Conservation (phyloP, 2,797 vertebrate genomes). For the Phaenicophaeus curvirostris region DNA sequence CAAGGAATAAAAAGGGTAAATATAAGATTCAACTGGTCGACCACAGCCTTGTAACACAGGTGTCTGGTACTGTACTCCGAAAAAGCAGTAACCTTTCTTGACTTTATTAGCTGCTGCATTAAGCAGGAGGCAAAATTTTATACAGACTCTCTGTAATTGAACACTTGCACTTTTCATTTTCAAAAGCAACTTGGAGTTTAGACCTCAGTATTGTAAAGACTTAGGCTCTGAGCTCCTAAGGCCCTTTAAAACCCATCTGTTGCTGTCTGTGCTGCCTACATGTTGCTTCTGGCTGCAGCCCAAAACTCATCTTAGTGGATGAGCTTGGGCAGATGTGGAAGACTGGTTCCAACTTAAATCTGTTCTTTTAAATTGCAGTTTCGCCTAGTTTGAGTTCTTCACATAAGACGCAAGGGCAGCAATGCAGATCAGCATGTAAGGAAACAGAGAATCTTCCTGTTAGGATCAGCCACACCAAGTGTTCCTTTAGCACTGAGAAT, state of each 20-base stretch:
- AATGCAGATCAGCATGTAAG: background rate
- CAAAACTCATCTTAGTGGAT: background rate
- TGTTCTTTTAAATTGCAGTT: background rate
- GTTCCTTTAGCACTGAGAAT: background rate
- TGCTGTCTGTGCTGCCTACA: background rate
- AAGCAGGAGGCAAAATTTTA: background rate
- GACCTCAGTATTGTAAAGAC: background rate
- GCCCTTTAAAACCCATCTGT: background rate
- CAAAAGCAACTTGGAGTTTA: background rate
- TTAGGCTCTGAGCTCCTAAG: background rate
- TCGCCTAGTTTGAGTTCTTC: background rate
- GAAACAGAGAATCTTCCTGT: background rate
- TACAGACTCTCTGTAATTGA: background rate
- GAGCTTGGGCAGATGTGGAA: background rate
- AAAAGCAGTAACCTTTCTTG: background rate
- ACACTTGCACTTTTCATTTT: background rate
- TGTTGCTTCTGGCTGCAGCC: background rate
- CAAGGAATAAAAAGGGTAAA: background rate
- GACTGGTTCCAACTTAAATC: background rate
- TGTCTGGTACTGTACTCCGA: background rate
- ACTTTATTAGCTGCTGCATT: background rate
- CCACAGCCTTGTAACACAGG: background rate
- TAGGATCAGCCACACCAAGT: background rate
- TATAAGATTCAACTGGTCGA: background rate
- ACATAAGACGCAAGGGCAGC: background rate